A percentile compares a stretch with the other conserved stretches of the same genome.
Evolutionary conservation across 1,140 invertebrate genomes (phyloP).

Genomic region (Drosophila tropicalis): DNA sequence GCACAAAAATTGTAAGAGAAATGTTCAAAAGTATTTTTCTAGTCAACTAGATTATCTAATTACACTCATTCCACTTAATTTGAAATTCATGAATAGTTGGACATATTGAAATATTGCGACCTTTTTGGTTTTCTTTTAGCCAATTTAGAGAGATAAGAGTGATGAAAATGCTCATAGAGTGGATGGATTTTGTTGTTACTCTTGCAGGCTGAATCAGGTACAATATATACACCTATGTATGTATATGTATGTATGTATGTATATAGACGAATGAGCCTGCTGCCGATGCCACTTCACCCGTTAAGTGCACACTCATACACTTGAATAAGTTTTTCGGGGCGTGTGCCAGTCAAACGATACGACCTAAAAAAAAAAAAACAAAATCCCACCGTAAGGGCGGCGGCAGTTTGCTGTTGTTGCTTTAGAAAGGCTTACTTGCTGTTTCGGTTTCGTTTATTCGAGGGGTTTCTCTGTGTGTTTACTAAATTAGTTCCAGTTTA

Average conservation of each 20-base stretch:
- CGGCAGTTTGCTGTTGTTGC: neutral
- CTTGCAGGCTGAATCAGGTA: conserved; percentile 1
- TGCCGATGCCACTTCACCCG: conserved; percentile 59
- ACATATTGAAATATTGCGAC: too few species aligned
- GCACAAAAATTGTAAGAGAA: too few species aligned
- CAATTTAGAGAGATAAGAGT: neutral
- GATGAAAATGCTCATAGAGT: neutral
- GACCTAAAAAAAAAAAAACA: neutral
- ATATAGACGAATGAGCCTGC: conserved; percentile 20
- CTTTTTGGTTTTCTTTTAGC: neutral
- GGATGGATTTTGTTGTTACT: neutral
- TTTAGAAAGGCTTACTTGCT: conserved; percentile 16
- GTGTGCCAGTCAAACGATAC: conserved; percentile 21
- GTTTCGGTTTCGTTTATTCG: conserved; percentile 43
- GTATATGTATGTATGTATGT: neutral
- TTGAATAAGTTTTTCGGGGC: conserved; percentile 54
- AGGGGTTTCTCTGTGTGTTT: conserved; percentile 37
- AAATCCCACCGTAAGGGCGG: conserved; percentile 14
- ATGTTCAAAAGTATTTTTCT: too few species aligned
- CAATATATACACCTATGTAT: neutral
- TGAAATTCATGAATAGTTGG: too few species aligned
- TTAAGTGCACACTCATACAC: conserved; percentile 70
- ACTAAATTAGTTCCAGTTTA: conserved; percentile 74
- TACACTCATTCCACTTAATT: too few species aligned
- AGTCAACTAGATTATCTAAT: too few species aligned